phyloP scores from a whole-genome alignment of 1,140 invertebrate genomes.

The Diploscapter pachys region DNA sequence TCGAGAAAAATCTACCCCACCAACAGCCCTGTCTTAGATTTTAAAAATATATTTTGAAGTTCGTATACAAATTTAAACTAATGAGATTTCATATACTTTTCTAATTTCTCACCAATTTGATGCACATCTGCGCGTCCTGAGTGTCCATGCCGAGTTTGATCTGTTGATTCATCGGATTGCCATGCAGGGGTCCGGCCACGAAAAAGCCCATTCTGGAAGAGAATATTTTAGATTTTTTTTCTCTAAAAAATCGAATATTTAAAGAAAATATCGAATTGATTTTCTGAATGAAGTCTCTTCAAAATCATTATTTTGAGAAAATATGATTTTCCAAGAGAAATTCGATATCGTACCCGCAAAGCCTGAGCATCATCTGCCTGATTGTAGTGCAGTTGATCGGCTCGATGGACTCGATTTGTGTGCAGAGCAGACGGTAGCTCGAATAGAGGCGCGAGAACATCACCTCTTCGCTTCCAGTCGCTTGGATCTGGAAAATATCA shows the following conservation, averaged over 20 bases:
- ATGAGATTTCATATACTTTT: too few species aligned
- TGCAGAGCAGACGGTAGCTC: conserved; percentile 17
- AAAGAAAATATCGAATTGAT: too few species aligned
- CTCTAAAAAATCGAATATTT: not conserved
- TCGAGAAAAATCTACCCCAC: too few species aligned
- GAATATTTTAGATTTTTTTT: not conserved
- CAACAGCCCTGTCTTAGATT: too few species aligned
- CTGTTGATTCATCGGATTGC: not conserved
- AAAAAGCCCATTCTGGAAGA: not conserved
- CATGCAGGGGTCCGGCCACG: not conserved
- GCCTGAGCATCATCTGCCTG: not conserved
- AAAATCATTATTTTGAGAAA: too few species aligned
- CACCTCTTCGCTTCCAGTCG: conserved; percentile 13
- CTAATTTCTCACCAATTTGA: not conserved
- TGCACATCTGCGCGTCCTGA: conserved; percentile 3
- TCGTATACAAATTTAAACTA: too few species aligned
- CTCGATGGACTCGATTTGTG: conserved; percentile 4
- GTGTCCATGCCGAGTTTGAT: conserved; percentile 6
- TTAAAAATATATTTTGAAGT: too few species aligned
- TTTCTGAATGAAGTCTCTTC: too few species aligned
- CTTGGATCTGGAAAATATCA: conserved; percentile 13
- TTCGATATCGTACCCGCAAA: conserved; percentile 7
- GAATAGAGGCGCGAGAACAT: conserved; percentile 18
- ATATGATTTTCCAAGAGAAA: too few species aligned
- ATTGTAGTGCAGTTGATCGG: conserved; percentile 2